Percentiles rank a stretch among this genome's conserved stretches.
phyloP scores from a whole-genome alignment of 2,888 invertebrate species.

The Orgyia antiqua region DNA sequence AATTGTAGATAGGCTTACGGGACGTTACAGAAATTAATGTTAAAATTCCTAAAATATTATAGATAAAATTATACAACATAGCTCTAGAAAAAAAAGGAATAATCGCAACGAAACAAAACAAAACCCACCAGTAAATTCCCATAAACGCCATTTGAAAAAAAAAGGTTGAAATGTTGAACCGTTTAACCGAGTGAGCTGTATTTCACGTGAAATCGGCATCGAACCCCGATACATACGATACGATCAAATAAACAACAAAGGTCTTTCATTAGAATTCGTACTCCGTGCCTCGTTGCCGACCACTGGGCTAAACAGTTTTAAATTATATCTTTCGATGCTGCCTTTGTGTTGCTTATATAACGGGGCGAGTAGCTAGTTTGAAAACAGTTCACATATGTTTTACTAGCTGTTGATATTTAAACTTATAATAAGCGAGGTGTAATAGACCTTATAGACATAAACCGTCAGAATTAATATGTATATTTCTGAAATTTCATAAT shows the following conservation, averaged over 20 bases:
- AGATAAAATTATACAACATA: too few species aligned
- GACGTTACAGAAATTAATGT: too few species aligned
- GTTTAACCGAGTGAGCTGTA: slow-evolving; percentile 15
- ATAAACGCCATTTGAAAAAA: slow-evolving; percentile 5
- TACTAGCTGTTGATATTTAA: too few species aligned
- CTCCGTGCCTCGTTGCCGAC: slow-evolving; percentile 7
- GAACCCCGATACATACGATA: slow-evolving; percentile 23
- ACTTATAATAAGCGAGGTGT: too few species aligned
- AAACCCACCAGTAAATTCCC: slow-evolving; percentile 5
- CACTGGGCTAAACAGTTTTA: slow-evolving; percentile 18
- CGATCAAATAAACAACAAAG: slow-evolving; percentile 33
- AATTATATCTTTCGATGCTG: slow-evolving; percentile 21
- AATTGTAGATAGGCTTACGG: slow-evolving; percentile 1
- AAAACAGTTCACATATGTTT: too few species aligned
- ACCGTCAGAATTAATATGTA: too few species aligned
- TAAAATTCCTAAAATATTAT: too few species aligned
- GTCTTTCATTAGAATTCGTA: slow-evolving; percentile 41
- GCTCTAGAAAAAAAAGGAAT: too few species aligned
- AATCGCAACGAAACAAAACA: neutral
- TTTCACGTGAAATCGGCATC: slow-evolving; percentile 17
- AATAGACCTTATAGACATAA: too few species aligned
- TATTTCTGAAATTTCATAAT: too few species aligned
- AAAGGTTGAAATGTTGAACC: slow-evolving; percentile 6
- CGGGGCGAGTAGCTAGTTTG: neutral
- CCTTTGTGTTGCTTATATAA: slow-evolving; percentile 11